Conservation (phyloP, 2,888 invertebrate species). For the Drosophila differens region DNA sequence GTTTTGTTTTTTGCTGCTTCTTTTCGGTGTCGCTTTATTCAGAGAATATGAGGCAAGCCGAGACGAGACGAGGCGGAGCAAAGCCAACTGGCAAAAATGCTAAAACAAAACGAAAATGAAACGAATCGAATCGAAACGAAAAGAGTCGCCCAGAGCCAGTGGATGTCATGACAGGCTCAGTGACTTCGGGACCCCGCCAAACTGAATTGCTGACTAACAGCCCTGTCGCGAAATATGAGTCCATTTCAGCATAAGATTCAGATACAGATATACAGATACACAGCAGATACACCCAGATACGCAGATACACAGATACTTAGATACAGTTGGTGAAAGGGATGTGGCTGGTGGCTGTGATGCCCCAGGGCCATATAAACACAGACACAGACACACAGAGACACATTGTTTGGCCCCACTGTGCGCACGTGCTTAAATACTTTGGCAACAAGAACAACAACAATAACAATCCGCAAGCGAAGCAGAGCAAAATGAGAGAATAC, state of each 20-base stretch:
- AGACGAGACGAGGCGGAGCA: constrained; percentile 41
- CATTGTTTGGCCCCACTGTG: constrained; percentile 62
- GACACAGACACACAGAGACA: constrained; percentile 4
- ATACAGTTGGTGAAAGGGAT: constrained; percentile 51
- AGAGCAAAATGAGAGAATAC: constrained; percentile 48
- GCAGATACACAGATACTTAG: constrained; percentile 23
- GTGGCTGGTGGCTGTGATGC: constrained; percentile 14
- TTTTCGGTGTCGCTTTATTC: constrained; percentile 48
- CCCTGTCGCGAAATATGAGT: constrained; percentile 81
- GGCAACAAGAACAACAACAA: constrained; percentile 38
- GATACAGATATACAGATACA: constrained; percentile 27
- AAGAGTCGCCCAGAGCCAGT: constrained; percentile 58
- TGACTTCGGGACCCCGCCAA: constrained; percentile 69
- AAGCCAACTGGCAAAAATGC: constrained; percentile 58
- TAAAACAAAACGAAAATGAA: constrained; percentile 56
- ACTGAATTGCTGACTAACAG: constrained; percentile 81
- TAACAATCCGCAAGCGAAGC: constrained; percentile 11
- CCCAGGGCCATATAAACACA: constrained; percentile 25
- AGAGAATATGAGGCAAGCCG: constrained; percentile 38
- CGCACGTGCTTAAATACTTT: constrained; percentile 80
- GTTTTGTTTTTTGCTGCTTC: constrained; percentile 18
- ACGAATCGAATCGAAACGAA: constrained; percentile 33
- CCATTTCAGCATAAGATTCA: constrained; percentile 74
- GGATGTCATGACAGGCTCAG: constrained; percentile 77
- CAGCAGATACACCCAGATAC: constrained; percentile 22